Percentiles rank a stretch among this genome's conserved stretches.
phyloP scores from a whole-genome alignment of 2,797 vertebrate genomes.

The Echiichthys vipera region DNA sequence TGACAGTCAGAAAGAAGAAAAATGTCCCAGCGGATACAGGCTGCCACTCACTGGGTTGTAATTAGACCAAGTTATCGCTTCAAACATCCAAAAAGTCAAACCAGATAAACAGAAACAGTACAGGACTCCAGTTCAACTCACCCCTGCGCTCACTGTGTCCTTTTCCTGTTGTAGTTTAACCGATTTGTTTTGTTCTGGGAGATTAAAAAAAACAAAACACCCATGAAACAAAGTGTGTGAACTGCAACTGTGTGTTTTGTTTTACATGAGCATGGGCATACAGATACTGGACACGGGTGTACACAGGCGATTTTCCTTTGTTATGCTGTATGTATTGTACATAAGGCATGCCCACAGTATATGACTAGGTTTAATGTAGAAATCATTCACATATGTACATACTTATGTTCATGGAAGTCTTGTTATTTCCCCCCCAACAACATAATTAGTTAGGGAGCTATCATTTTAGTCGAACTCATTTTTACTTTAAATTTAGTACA shows the following conservation, averaged over 20 bases:
- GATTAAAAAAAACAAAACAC: background rate
- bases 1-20: conserved; percentile 60
- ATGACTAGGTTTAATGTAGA: background rate
- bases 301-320: background rate
- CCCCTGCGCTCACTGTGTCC: conserved; percentile 3
- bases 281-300: background rate
- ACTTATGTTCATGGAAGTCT: too few relatives aligned
- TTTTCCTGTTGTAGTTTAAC: conserved; percentile 23
- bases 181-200: background rate
- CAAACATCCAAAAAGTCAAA: conserved; percentile 36
- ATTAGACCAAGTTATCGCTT: conserved; percentile 42
- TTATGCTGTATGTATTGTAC: background rate
- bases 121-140: background rate
- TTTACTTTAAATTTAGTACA: background rate
- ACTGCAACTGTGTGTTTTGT: background rate
- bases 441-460: background rate
- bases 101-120: conserved; percentile 34
- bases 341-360: background rate
- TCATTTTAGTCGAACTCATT: background rate
- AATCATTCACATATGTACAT: background rate
- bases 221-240: conserved; percentile 3
- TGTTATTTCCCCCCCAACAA: background rate
- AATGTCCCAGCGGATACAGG: conserved; percentile 48
- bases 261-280: background rate
- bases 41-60: conserved; percentile 28